Evolutionary conservation across 2,888 invertebrate species (phyloP).

Genomic region (Caenorhabditis doughertyi): DNA sequence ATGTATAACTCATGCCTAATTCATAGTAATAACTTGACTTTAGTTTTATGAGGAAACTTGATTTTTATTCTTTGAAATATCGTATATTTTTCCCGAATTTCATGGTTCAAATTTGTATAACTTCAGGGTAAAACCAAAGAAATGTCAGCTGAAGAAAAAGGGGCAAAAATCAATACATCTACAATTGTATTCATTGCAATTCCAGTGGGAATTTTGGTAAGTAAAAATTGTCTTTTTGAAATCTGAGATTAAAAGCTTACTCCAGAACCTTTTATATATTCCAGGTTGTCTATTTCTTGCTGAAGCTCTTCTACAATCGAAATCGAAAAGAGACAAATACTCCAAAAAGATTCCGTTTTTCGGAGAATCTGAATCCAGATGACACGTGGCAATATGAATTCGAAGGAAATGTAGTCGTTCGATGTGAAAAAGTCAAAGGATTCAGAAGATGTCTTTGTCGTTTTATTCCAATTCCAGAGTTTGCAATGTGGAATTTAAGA

Average conservation of each 20-base stretch:
- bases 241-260: too few species aligned
- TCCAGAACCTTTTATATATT: not conserved
- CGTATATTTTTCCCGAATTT: too few species aligned
- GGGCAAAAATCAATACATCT: too few species aligned
- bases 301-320: not conserved
- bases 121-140: too few species aligned
- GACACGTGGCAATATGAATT: not conserved
- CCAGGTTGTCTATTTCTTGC: not conserved
- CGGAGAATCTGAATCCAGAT: not conserved
- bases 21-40: too few species aligned
- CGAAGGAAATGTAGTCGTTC: slow-evolving; percentile 8
- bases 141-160: too few species aligned
- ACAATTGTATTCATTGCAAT: too few species aligned
- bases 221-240: too few species aligned
- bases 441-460: not conserved
- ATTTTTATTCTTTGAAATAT: too few species aligned
- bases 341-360: not conserved
- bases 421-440: slow-evolving; percentile 3
- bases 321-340: slow-evolving; percentile 3
- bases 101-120: too few species aligned
- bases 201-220: too few species aligned
- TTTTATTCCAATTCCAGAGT: slow-evolving; percentile 2
- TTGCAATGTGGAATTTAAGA: not conserved
- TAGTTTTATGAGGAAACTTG: too few species aligned
- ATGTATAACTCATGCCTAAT: not conserved